Evolutionary conservation across 1,140 invertebrate genomes (phyloP).

Genomic region (Zaprionus tsacasi): DNA sequence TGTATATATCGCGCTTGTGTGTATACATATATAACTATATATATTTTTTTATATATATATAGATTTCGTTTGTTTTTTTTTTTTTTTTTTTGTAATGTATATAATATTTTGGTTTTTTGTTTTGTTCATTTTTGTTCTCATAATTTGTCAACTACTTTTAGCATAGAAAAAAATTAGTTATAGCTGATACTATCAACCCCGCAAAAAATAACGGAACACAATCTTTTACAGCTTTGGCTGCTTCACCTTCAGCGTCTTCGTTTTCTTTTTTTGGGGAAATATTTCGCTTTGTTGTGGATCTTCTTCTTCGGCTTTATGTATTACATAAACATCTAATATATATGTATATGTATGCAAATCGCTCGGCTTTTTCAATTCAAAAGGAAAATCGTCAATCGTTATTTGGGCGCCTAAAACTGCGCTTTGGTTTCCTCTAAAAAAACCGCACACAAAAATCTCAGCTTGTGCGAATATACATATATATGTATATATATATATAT

Average conservation of each 20-base stretch:
- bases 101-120: neutral
- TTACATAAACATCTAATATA: constrained; percentile 71
- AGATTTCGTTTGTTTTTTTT: constrained; percentile 18
- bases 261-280: constrained; percentile 39
- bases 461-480: constrained; percentile 14
- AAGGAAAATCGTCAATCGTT: neutral
- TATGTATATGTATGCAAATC: constrained; percentile 61
- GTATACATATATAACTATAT: constrained; percentile 41
- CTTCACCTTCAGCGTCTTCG: neutral
- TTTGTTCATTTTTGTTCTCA: neutral
- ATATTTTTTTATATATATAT: constrained; percentile 18
- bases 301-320: constrained; percentile 47
- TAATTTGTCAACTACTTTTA: constrained; percentile 49
- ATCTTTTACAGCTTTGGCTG: neutral
- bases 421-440: constrained; percentile 49
- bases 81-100: neutral
- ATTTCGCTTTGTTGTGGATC: constrained; percentile 5
- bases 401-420: constrained; percentile 49
- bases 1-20: constrained; percentile 32
- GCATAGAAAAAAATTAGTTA: constrained; percentile 53
- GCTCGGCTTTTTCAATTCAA: constrained; percentile 62
- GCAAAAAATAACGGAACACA: constrained; percentile 26
- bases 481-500: constrained; percentile 29
- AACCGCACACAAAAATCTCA: constrained; percentile 28
- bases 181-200: constrained; percentile 41